A percentile compares a stretch with the other conserved stretches of the same genome.
Evolutionary conservation across 2,797 vertebrate species (phyloP).

Genomic region (Limnodromus scolopaceus): DNA sequence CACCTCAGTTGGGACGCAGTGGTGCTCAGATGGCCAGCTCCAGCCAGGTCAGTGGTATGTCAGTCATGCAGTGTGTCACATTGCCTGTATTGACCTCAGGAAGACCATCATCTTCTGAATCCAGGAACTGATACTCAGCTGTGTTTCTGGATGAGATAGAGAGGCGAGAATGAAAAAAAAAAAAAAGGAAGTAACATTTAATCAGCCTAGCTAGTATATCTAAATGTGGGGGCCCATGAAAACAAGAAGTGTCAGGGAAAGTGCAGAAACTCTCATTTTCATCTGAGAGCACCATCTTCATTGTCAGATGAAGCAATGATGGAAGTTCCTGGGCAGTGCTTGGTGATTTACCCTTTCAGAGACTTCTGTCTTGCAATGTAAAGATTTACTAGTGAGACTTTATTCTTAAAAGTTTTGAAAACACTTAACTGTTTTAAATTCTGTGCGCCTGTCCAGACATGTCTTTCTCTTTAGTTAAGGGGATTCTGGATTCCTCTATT

Average conservation of each 20-base stretch:
- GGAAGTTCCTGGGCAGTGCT: not conserved
- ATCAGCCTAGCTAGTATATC: not conserved
- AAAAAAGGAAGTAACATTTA: not conserved
- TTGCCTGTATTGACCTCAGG: conserved; percentile 64
- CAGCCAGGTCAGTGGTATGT: conserved; percentile 71
- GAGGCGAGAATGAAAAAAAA: fast-evolving
- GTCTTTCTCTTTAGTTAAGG: not conserved
- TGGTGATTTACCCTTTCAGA: not conserved
- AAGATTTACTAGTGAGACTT: not conserved
- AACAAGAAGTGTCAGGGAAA: not conserved
- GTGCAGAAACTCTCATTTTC: not conserved
- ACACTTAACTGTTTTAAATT: not conserved
- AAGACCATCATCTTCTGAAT: conserved; percentile 40
- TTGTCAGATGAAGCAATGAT: not conserved
- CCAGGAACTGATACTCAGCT: not conserved
- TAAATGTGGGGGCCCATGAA: not conserved
- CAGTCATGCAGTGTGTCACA: conserved; percentile 71
- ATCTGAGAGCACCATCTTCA: not conserved
- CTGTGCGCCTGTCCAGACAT: not conserved
- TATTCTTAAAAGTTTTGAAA: not conserved
- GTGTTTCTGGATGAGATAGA: not conserved
- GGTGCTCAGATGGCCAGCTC: conserved; percentile 67
- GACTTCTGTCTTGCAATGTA: not conserved
- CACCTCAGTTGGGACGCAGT: conserved; percentile 61
- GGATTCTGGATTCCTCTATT: not conserved